Evolutionary conservation across 2,797 vertebrate species (phyloP).

Genomic region (Pteropus rufus): DNA sequence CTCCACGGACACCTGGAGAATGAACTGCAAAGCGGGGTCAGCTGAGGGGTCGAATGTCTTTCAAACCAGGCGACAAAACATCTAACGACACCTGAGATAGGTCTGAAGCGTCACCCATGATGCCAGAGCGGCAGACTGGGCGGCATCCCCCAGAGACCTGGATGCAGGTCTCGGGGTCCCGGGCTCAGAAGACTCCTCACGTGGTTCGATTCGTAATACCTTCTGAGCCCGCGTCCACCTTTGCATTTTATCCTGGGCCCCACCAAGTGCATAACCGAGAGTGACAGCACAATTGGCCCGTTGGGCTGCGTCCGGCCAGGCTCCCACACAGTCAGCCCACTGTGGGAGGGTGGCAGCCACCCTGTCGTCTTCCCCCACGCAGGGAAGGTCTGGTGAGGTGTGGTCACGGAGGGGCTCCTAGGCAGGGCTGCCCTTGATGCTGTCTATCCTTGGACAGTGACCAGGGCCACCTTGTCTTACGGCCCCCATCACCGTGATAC

Average conservation of each 20-base stretch:
- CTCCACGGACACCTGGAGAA: neutral
- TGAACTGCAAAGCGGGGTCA: neutral
- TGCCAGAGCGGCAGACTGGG: neutral
- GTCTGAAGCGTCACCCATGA: neutral
- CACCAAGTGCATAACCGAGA: accelerated
- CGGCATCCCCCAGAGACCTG: neutral
- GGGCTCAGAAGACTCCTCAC: accelerated
- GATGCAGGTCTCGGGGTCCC: accelerated
- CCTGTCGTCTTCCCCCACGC: neutral
- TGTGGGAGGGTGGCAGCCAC: neutral
- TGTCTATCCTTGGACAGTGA: accelerated
- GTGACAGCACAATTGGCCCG: accelerated
- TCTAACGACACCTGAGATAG: neutral
- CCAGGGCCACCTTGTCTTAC: neutral
- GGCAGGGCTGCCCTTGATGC: accelerated
- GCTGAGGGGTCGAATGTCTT: neutral
- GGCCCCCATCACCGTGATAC: neutral
- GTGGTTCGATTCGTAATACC: accelerated
- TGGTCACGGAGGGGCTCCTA: neutral
- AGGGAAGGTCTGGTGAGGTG: neutral
- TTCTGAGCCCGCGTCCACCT: neutral
- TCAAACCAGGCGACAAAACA: neutral
- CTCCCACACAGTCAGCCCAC: no score
- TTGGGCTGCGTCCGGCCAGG: neutral
- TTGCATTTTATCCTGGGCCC: neutral